These are phyloP conservation scores for Erythrocebus patas DNA, from an alignment of 2,113 vertebrate species.

Conservation along the genomic window DNA sequence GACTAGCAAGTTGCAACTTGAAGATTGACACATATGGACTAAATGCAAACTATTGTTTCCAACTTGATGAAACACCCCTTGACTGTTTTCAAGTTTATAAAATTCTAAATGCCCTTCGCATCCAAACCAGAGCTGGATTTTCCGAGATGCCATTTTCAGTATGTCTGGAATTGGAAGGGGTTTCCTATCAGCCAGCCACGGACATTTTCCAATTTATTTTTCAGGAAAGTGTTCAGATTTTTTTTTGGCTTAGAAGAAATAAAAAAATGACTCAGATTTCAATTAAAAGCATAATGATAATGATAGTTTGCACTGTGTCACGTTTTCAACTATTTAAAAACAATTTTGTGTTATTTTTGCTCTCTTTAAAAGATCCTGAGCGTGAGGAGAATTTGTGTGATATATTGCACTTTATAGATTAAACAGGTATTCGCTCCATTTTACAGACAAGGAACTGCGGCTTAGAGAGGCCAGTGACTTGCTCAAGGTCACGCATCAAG, in stretches of 20 bases:
- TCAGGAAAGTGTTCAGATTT: not conserved
- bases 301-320: not conserved
- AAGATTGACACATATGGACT: slow-evolving; percentile 25
- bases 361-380: not conserved
- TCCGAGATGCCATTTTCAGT: not conserved
- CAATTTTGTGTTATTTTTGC: not conserved
- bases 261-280: slow-evolving; percentile 2
- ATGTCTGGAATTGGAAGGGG: slow-evolving; percentile 1
- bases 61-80: slow-evolving; percentile 52
- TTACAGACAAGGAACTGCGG: not conserved
- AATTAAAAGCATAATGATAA: not conserved
- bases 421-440: not conserved
- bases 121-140: not conserved
- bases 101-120: not conserved
- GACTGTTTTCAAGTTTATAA: not conserved
- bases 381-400: not conserved
- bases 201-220: slow-evolving; percentile 36
- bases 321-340: slow-evolving; percentile 11
- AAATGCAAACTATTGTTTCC: slow-evolving; percentile 62
- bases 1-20: slow-evolving; percentile 28
- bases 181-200: slow-evolving; percentile 25
- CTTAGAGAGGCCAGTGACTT: not conserved
- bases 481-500: not conserved
- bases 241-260: not conserved
- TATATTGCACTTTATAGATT: not conserved